Percentiles rank a stretch among this genome's conserved stretches.
Evolutionary conservation across 2,888 invertebrate species (phyloP).

Genomic region (Sceliomorpha sp.): DNA sequence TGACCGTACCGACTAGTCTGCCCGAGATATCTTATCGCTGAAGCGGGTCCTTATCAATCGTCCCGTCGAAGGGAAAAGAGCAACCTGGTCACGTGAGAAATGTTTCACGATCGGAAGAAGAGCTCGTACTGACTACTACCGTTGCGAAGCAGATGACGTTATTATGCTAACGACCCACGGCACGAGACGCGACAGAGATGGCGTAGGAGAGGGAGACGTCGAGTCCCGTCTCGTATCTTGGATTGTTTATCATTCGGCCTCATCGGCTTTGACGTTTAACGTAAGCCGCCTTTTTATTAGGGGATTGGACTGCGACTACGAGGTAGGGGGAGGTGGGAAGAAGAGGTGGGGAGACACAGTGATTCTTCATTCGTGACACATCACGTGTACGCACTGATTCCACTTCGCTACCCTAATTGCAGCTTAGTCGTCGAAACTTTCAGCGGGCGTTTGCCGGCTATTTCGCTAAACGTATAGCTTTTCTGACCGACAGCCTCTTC

Average conservation of each 20-base stretch:
- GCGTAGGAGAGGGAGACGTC: conserved; percentile 44
- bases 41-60: conserved; percentile 17
- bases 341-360: neutral
- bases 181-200: conserved; percentile 46
- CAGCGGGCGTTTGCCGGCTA: neutral
- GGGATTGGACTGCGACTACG: neutral
- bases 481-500: conserved; percentile 3
- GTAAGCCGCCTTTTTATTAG: conserved; percentile 23
- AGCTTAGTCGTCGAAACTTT: conserved; percentile 17
- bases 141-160: conserved; percentile 73
- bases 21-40: conserved; percentile 1
- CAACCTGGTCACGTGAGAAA: conserved; percentile 61
- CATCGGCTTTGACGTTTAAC: conserved; percentile 26
- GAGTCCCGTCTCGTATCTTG: conserved; percentile 36
- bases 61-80: conserved; percentile 33
- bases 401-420: conserved; percentile 2
- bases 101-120: conserved; percentile 67
- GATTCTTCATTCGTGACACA: conserved; percentile 13
- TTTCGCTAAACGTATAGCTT: neutral
- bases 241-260: conserved; percentile 36
- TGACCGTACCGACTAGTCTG: neutral
- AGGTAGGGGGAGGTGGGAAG: no score
- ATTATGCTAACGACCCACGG: conserved; percentile 74
- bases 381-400: conserved; percentile 18
- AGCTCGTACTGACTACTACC: conserved; percentile 72